Conservation (phyloP, 2,888 invertebrate genomes). For the Lottia scabra region DNA sequence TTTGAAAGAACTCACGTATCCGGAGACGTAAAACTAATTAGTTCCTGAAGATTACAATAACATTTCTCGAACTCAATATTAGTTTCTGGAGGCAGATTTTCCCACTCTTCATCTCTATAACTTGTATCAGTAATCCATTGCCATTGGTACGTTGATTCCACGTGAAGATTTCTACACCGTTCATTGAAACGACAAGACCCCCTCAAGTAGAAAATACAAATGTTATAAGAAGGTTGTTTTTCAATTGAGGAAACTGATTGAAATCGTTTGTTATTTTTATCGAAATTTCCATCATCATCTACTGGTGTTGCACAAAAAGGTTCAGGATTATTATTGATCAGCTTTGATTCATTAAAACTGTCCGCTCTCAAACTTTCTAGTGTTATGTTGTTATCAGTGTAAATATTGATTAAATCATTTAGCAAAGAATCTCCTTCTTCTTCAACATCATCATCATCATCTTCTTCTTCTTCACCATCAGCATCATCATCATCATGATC, state of each 20-base stretch:
- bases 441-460: background rate
- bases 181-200: background rate
- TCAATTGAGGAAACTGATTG: no score
- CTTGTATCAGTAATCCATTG: background rate
- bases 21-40: no score
- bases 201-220: background rate
- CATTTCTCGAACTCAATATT: background rate
- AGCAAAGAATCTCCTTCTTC: background rate
- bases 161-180: background rate
- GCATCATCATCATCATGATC: constrained; percentile 9
- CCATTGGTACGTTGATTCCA: background rate
- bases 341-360: no score
- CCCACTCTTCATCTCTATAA: background rate
- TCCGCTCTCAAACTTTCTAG: no score
- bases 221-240: background rate
- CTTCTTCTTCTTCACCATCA: background rate
- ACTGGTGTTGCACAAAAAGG: no score
- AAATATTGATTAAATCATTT: no score
- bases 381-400: no score
- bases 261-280: no score
- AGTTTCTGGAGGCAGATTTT: background rate
- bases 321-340: no score
- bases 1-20: no score
- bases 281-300: no score
- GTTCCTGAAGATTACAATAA: background rate